These are phyloP conservation scores for Aeoliscus strigatus DNA, from an alignment of 2,797 vertebrate genomes.

Conservation along the genomic window DNA sequence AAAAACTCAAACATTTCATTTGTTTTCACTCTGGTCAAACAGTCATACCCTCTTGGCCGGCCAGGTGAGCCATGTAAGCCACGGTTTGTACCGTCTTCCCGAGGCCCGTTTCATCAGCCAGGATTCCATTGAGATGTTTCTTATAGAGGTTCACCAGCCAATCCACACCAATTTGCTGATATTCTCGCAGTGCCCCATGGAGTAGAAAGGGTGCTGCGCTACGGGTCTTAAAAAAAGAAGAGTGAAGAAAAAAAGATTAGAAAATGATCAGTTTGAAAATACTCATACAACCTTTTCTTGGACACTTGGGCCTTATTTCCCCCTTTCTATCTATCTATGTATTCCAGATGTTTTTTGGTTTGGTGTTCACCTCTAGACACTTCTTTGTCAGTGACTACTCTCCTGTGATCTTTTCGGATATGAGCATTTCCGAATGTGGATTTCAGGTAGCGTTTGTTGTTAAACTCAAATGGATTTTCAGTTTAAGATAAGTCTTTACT, in stretches of 20 bases:
- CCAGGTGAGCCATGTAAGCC: slow-evolving; percentile 88
- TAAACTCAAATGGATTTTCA: too few relatives aligned
- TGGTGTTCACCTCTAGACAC: too few relatives aligned
- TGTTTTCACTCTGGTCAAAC: neutral
- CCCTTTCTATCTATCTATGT: too few relatives aligned
- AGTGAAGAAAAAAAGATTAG: slow-evolving; percentile 4
- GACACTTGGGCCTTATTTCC: too few relatives aligned
- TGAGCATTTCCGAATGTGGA: too few relatives aligned
- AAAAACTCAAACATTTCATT: neutral
- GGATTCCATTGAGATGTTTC: slow-evolving; percentile 88
- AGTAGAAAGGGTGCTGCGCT: slow-evolving; percentile 74
- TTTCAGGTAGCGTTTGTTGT: too few relatives aligned
- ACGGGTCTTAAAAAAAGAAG: slow-evolving; percentile 49
- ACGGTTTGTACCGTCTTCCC: slow-evolving; percentile 92
- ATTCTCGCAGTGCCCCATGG: slow-evolving; percentile 85
- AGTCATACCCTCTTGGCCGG: slow-evolving; percentile 82
- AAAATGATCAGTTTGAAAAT: too few relatives aligned
- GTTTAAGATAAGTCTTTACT: too few relatives aligned
- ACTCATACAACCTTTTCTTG: too few relatives aligned
- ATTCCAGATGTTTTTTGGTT: too few relatives aligned
- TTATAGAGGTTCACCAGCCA: slow-evolving; percentile 86
- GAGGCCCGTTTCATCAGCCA: slow-evolving; percentile 88
- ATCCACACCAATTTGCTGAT: slow-evolving; percentile 90
- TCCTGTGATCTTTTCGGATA: too few relatives aligned
- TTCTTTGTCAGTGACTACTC: too few relatives aligned